Evolutionary conservation across 2,113 vertebrate species (phyloP), one percentile per base, ranked within the genome.

Genomic region (Gymnobelideus leadbeateri): DNA sequence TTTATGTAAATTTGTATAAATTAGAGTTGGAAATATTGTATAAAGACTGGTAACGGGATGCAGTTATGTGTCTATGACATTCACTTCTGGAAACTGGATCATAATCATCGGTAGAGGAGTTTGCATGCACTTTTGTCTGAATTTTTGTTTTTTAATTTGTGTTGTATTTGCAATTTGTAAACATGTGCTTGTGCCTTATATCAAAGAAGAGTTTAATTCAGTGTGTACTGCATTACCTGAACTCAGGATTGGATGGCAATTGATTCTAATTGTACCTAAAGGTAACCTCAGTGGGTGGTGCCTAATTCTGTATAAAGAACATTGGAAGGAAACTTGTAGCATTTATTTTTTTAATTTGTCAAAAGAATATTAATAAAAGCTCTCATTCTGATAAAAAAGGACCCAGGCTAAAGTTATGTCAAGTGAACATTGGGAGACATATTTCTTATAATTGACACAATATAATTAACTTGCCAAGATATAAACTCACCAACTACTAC

Each of bases 121-220:
- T 97, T 99, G 99, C 99, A 99, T 99, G 99, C 97, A 95, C 98
- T 97, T 98, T 98, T 97, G 93, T 97, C 96, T 89, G 89, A 96
- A 94, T 95, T 97, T 97, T 97, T 92, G 95, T 96, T 97, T 98
- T 98, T 96, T 98, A 0, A 95, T 98, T 98, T 98, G 94, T 98
- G 98, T 97, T 98, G 96, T 98, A 96, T 98, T 98, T 98, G 98
- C 97, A 98, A 97, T 92, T 98, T 98, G 98, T 98, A 98, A 98
- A 98, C 97, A 98, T 98, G 98, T 99, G 98, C 98, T 98, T 98
- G 99, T 99, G 99, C 99, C 99, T 99, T 99, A 99, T 97, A 97
- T 99, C 98, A 98, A 98, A 97, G 97, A 96, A 99, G 96, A 98
- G 97, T 97, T 98, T 98, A 98, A 97, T 97, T 98, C 96, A 98